Conservation (phyloP, 2,797 vertebrate genomes). For the Enteromius paludinosus region DNA sequence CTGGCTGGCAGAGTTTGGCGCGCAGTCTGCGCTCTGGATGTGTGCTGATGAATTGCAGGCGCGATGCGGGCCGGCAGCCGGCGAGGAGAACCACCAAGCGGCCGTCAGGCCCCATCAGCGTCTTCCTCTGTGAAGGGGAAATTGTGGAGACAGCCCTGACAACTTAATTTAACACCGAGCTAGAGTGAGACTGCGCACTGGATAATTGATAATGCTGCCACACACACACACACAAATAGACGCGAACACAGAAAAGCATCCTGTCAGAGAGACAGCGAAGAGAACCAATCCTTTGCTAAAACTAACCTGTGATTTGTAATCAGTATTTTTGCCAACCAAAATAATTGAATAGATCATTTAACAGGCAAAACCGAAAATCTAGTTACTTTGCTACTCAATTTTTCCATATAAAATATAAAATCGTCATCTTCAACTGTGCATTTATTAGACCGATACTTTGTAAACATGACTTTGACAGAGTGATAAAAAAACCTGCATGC, state of each 20-base stretch:
- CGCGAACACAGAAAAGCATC: conserved; percentile 40
- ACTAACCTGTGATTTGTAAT: conserved; percentile 22
- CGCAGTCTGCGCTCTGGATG: conserved; percentile 67
- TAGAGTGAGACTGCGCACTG: conserved; percentile 78
- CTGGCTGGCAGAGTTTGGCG: conserved; percentile 71
- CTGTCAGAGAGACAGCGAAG: conserved; percentile 16
- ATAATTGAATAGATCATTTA: neutral
- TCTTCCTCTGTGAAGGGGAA: conserved; percentile 79
- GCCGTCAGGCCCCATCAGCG: conserved; percentile 83
- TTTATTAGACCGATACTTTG: neutral
- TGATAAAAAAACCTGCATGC: neutral
- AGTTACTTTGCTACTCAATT: neutral
- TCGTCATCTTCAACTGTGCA: neutral
- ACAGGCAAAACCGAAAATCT: neutral
- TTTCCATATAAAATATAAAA: conserved; percentile 1
- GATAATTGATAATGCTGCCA: conserved; percentile 82
- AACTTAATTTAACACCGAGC: conserved; percentile 85
- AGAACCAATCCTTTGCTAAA: conserved; percentile 15
- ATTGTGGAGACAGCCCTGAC: conserved; percentile 84
- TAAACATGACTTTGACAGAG: conserved; percentile 14
- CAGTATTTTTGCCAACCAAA: neutral
- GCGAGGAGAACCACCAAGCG: conserved; percentile 80
- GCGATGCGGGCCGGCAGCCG: conserved; percentile 86
- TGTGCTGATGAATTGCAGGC: conserved; percentile 84
- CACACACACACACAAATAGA: conserved; percentile 32